Conservation (phyloP, 2,888 invertebrate species). For the Nemotelus pantherinus region DNA sequence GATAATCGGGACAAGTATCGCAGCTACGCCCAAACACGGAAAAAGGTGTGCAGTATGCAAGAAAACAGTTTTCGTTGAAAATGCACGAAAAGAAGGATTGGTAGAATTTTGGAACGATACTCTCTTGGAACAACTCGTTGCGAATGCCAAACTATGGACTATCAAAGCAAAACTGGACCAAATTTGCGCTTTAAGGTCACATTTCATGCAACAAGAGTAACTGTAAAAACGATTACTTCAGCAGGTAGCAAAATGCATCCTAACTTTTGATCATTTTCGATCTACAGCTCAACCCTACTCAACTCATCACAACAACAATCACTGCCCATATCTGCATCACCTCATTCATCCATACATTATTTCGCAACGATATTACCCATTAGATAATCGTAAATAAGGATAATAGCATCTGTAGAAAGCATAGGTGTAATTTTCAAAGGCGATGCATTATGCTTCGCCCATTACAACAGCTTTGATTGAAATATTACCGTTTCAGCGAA, state of each 20-base stretch:
- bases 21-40: background rate
- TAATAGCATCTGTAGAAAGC: background rate
- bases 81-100: too few species aligned
- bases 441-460: background rate
- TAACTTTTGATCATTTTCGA: background rate
- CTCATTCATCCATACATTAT: background rate
- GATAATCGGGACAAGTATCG: conserved; percentile 1
- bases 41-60: background rate
- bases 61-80: too few species aligned
- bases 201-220: too few species aligned
- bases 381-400: conserved; percentile 1
- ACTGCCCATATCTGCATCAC: too few species aligned
- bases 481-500: background rate
- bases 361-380: background rate
- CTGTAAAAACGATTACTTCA: too few species aligned
- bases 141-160: too few species aligned
- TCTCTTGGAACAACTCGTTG: too few species aligned
- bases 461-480: background rate
- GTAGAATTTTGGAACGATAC: too few species aligned
- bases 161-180: too few species aligned
- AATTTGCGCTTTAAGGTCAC: too few species aligned
- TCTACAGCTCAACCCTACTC: background rate
- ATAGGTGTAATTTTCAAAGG: conserved; percentile 13
- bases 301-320: too few species aligned
- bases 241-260: background rate